Evolutionary conservation across 2,888 invertebrate species (phyloP).

Genomic region (Automeris io): DNA sequence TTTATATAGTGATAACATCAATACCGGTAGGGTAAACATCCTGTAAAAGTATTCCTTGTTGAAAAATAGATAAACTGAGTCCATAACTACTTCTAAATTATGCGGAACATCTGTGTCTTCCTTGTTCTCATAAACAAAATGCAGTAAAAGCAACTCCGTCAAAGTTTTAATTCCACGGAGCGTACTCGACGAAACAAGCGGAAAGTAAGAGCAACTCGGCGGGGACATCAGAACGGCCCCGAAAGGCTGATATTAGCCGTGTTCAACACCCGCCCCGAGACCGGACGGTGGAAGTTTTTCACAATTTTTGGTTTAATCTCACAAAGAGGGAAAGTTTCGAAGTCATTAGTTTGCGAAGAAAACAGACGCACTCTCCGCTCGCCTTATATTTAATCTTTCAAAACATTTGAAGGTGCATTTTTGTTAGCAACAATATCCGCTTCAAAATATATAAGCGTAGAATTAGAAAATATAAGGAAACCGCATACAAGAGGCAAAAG

Average conservation of each 20-base stretch:
- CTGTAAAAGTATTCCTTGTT: too few relatives aligned
- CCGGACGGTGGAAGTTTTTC: constrained; percentile 41
- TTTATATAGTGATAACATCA: too few relatives aligned
- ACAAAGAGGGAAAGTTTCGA: constrained; percentile 55
- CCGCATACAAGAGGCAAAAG: too few relatives aligned
- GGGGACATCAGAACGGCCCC: constrained; percentile 12
- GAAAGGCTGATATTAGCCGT: constrained; percentile 27
- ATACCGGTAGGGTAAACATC: too few relatives aligned
- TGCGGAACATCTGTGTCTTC: constrained; percentile 9
- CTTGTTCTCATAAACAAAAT: constrained; percentile 18
- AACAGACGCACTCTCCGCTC: constrained; percentile 4
- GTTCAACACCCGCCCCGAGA: constrained; percentile 35
- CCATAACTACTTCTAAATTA: too few relatives aligned
- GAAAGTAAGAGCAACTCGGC: constrained; percentile 25
- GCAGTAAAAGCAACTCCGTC: constrained; percentile 33
- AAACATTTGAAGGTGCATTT: too few relatives aligned
- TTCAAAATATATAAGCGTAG: too few relatives aligned
- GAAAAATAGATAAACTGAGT: too few relatives aligned
- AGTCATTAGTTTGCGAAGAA: constrained; percentile 55
- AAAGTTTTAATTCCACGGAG: constrained; percentile 47
- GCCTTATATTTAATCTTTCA: constrained; percentile 10
- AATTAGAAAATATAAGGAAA: too few relatives aligned
- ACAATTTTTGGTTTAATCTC: constrained; percentile 57
- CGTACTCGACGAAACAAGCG: constrained; percentile 26
- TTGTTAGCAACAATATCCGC: too few relatives aligned